Conservation (phyloP, 2,113 vertebrate genomes). For the Rhinolophus sinicus region DNA sequence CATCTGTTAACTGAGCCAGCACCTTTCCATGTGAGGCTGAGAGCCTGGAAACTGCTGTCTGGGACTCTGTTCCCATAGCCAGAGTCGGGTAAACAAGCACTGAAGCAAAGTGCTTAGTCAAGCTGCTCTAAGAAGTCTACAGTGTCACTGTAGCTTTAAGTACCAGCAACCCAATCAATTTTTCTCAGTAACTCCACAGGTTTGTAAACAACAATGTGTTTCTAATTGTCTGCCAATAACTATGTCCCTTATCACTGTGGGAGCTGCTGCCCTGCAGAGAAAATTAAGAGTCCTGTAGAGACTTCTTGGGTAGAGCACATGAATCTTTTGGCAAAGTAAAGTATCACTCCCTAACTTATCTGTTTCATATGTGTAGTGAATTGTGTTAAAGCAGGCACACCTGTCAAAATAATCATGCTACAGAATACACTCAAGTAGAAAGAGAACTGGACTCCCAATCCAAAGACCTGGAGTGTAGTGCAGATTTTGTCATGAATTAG, state of each 20-base stretch:
- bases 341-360: slow-evolving; percentile 57
- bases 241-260: slow-evolving; percentile 64
- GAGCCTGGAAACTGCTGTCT: too few relatives aligned
- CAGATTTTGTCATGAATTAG: slow-evolving; percentile 69
- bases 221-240: slow-evolving; percentile 75
- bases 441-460: slow-evolving; percentile 9
- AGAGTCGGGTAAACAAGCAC: background rate
- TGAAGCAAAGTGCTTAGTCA: slow-evolving; percentile 48
- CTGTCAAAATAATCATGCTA: slow-evolving; percentile 64
- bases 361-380: slow-evolving; percentile 59
- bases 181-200: slow-evolving; percentile 58
- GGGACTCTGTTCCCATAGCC: background rate
- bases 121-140: background rate
- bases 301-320: slow-evolving; percentile 57
- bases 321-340: slow-evolving; percentile 69
- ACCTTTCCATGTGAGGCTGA: too few relatives aligned
- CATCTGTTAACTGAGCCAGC: too few relatives aligned
- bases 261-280: slow-evolving; percentile 58
- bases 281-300: slow-evolving; percentile 70
- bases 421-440: slow-evolving; percentile 53
- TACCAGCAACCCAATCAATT: slow-evolving; percentile 41
- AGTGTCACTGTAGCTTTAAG: slow-evolving; percentile 58
- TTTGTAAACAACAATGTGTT: slow-evolving; percentile 74
- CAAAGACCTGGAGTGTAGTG: background rate
- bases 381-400: slow-evolving; percentile 61